phyloP scores from a whole-genome alignment of 2,113 vertebrate genomes.

The Vulpes ferrilata region DNA sequence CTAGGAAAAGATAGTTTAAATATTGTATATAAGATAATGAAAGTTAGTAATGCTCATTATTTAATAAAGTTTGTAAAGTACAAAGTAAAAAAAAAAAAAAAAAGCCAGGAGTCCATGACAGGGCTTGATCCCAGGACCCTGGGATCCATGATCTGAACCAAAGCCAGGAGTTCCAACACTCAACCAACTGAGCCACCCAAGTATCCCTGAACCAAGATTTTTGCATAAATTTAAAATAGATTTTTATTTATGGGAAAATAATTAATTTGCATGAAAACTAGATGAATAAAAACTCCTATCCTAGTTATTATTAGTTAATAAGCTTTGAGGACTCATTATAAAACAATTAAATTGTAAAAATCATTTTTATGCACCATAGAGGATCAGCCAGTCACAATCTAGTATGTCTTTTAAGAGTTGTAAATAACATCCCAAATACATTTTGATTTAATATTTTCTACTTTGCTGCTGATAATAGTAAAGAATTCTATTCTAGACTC shows the following conservation, averaged over 20 bases:
- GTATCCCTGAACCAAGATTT: not conserved
- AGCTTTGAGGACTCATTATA: not conserved
- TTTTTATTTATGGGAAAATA: not conserved
- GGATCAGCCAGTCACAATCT: not conserved
- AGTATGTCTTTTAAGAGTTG: not conserved
- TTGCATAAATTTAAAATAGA: not conserved
- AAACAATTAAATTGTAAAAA: not conserved
- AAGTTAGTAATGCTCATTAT: constrained; percentile 85
- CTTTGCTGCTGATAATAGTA: not conserved
- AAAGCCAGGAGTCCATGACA: not conserved
- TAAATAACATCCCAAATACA: not conserved
- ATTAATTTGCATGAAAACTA: not conserved
- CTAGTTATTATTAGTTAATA: not conserved
- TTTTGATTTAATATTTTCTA: not conserved
- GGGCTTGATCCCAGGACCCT: not conserved
- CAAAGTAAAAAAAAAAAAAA: constrained; percentile 78
- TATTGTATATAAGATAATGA: constrained; percentile 84
- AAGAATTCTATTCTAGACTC: not conserved
- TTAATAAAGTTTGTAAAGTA: constrained; percentile 90
- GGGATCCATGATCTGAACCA: not conserved
- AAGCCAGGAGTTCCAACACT: not conserved
- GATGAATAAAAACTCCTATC: not conserved
- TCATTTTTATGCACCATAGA: not conserved
- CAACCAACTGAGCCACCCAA: not conserved
- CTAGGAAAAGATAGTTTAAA: constrained; percentile 78